Evolutionary conservation across 2,888 invertebrate species (phyloP).

Genomic region (Amiota communis): DNA sequence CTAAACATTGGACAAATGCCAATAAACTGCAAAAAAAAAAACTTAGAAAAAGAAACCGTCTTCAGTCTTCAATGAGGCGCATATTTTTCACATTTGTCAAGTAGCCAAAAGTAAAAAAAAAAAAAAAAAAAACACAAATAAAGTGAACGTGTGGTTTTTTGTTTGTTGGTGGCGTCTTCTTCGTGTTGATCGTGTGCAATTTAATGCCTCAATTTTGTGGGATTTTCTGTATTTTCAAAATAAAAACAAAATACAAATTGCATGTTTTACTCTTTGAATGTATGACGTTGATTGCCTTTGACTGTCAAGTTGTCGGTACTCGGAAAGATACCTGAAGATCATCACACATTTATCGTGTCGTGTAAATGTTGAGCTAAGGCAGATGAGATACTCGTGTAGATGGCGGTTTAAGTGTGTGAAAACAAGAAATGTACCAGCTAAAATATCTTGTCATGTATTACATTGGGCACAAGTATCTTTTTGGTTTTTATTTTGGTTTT

Average conservation of each 20-base stretch:
- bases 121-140: not conserved
- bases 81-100: conserved; percentile 20
- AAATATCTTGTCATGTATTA: conserved; percentile 9
- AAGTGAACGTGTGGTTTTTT: conserved; percentile 12
- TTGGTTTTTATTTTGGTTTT: not conserved
- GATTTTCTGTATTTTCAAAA: not conserved
- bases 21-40: not conserved
- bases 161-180: conserved; percentile 4
- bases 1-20: conserved; percentile 12
- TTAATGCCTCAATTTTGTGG: conserved; percentile 47
- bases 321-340: not conserved
- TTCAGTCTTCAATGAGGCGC: conserved; percentile 8
- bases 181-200: conserved; percentile 42
- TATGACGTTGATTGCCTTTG: conserved; percentile 14
- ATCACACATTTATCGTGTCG: conserved; percentile 2
- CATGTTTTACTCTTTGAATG: conserved; percentile 7
- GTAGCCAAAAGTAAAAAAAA: conserved; percentile 10
- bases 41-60: not conserved
- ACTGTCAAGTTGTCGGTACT: conserved; percentile 3
- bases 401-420: not conserved
- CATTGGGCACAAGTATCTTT: not conserved
- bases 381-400: no score
- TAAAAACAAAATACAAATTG: not conserved
- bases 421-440: not conserved
- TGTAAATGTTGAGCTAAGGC: not conserved